A percentile compares a stretch with the other conserved stretches of the same genome.
Conservation (phyloP, 1,140 invertebrate genomes). For the Pogonomyrmex californicus region DNA sequence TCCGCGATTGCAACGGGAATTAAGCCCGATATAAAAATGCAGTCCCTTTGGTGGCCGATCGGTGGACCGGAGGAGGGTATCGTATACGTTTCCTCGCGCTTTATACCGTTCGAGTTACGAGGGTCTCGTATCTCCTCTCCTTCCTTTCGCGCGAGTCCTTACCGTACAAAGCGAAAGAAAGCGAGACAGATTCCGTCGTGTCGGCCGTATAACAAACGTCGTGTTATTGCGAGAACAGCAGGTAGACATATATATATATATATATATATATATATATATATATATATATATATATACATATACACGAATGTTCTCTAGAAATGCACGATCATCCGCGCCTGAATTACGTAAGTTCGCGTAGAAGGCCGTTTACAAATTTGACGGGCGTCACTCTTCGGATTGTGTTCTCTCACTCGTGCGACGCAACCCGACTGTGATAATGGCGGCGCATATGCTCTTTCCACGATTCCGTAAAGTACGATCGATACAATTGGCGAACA, state of each 20-base stretch:
- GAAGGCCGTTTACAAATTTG: neutral
- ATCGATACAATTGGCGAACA: constrained; percentile 18
- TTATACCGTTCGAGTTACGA: constrained; percentile 18
- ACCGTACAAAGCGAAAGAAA: neutral
- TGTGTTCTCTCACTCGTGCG: neutral
- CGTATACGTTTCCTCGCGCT: constrained; percentile 19
- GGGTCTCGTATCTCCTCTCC: neutral
- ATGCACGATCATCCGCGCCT: neutral
- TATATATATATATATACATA: neutral
- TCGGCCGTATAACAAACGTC: neutral
- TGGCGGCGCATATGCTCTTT: constrained; percentile 64
- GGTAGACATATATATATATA: no score
- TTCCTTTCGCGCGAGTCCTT: neutral
- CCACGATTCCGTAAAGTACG: constrained; percentile 64
- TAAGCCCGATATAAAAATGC: constrained; percentile 67
- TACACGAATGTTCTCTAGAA: neutral
- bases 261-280: no score
- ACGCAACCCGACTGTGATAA: constrained; percentile 39
- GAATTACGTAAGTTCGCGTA: constrained; percentile 42
- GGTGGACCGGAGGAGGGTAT: neutral
- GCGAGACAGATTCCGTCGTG: neutral
- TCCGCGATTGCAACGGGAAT: constrained; percentile 64
- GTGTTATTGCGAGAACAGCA: neutral
- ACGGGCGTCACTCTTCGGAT: neutral
- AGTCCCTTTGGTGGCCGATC: constrained; percentile 58